Conservation (phyloP, 1,140 invertebrate genomes). For the Rhopalosiphum padi region DNA sequence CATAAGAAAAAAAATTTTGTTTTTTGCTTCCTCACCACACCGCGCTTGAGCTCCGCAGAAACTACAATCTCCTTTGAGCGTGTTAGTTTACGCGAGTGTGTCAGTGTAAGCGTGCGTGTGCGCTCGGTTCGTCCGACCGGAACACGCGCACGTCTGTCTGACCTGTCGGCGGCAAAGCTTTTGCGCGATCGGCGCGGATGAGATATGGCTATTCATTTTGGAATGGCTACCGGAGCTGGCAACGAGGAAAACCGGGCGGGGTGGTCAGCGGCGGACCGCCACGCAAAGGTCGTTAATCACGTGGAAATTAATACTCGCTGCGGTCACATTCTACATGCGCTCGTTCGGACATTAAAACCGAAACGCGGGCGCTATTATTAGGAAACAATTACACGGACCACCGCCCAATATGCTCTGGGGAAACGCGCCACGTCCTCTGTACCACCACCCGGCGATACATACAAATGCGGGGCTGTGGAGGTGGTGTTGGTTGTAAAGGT, state of each 20-base stretch:
- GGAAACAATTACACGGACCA: slow-evolving; percentile 39
- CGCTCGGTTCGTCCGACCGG: not conserved
- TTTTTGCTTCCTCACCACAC: not conserved
- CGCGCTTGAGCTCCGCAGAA: not conserved
- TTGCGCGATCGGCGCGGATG: not conserved
- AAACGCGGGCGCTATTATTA: slow-evolving; percentile 17
- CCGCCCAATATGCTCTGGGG: not conserved
- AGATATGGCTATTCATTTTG: slow-evolving; percentile 23
- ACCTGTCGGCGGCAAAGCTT: slow-evolving; percentile 45
- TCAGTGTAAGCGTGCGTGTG: not conserved
- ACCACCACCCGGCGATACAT: not conserved
- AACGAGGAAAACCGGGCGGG: not conserved
- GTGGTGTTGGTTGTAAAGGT: not conserved
- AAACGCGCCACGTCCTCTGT: not conserved
- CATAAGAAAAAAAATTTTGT: not conserved
- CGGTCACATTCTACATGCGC: not conserved
- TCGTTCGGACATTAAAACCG: slow-evolving; percentile 22
- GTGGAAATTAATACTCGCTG: slow-evolving; percentile 48
- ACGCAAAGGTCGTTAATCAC: slow-evolving; percentile 51
- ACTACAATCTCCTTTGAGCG: not conserved
- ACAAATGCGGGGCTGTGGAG: not conserved
- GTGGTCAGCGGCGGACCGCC: not conserved
- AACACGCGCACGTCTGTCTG: not conserved
- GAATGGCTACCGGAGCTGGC: not conserved
- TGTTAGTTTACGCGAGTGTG: no score